Conservation (phyloP, 2,113 vertebrate genomes). For the Lynx canadensis region DNA sequence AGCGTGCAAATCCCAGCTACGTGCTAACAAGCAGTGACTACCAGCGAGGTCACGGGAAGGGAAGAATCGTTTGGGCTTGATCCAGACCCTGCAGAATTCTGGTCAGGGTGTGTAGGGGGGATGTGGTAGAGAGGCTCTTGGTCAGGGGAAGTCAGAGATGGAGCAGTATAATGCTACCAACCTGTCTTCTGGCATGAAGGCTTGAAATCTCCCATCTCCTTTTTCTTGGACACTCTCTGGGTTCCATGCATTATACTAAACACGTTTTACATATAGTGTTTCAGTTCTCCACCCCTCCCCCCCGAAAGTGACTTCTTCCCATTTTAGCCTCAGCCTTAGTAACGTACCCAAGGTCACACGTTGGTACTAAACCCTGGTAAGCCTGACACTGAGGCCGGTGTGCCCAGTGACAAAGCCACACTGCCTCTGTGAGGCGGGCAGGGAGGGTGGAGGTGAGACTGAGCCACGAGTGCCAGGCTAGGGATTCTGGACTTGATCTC, state of each 20-base stretch:
- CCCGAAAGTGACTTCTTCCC: not conserved
- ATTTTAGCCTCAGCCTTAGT: not conserved
- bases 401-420: too few species aligned
- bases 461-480: not conserved
- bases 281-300: not conserved
- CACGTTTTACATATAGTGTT: not conserved
- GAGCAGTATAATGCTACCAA: not conserved
- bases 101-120: not conserved
- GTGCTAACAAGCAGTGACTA: not conserved
- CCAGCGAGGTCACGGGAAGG: not conserved
- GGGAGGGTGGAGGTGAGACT: not conserved
- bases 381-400: not conserved
- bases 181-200: not conserved
- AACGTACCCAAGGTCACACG: not conserved
- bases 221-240: not conserved
- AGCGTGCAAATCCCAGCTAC: not conserved
- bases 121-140: not conserved
- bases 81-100: not conserved
- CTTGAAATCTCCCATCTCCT: not conserved
- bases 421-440: not conserved
- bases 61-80: not conserved
- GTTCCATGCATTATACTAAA: not conserved
- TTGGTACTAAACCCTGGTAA: not conserved
- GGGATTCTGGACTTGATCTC: not conserved
- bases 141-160: not conserved